Base-by-base conservation (phyloP, 2,113 vertebrate species). In the Planiliza haematocheilus region DNA sequence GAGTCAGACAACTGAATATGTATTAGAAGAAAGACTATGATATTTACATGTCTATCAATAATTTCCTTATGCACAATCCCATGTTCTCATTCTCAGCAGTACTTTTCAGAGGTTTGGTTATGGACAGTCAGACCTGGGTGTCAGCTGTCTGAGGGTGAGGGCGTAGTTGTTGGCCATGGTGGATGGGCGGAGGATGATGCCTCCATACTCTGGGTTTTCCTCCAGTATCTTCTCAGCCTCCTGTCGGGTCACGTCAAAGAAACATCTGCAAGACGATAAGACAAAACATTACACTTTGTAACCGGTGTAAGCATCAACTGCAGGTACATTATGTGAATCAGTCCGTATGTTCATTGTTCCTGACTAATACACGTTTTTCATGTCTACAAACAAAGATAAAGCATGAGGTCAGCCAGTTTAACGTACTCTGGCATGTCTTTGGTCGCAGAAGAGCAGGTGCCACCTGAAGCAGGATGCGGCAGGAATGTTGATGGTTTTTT, bases 151-250 rank as follows among this genome's bases (percentile, higher is more conserved):
- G 17, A 91, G 16, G 24, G 89, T 90, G 34, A 93, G 7, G 48
- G 91, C 89, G 11, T 90, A 93, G 81, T 82, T 88, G 20, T 83
- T 83, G 39, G 53, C 11, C 18, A 85, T 20, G 21, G 74, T 70
- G n/a, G 91, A 88, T 0, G 92, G 93, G 4, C 92, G 90, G 24
- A 94, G 70, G 62, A 94, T 92, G 65, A 94, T 86, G 76, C 51
- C 14, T 13, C 93, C 93, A 10, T 38, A 58, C 18, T 91, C 77
- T 0, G 91, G 91, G 60, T 90, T 79, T 2, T 11, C 55, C 4
- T 70, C 62, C 57, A 94, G 77, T 86, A 93, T 90, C 4, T 4
- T 11, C 66, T 91, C 86, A 1, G 92, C 92, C 61, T 92, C 70
- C 16, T 82, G 37, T 10, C 92, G 92, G 51, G 76, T 84, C 51